These are phyloP conservation scores for Acanthurus tractus DNA, from an alignment of 2,797 vertebrate genomes.

Conservation along the genomic window DNA sequence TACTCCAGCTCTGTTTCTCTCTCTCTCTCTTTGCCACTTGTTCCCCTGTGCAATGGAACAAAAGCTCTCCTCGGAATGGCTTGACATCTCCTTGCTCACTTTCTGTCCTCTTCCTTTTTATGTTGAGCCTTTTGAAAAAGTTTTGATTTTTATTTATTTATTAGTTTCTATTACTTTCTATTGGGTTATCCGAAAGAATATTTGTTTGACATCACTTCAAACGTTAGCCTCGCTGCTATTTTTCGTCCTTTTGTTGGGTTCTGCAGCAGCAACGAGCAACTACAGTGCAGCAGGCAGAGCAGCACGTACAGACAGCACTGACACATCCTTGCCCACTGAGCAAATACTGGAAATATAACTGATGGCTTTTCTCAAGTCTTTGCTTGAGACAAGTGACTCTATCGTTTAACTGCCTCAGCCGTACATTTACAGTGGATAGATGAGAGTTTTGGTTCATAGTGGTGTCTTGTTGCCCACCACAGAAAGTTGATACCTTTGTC, in stretches of 20 bases:
- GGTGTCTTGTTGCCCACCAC: neutral
- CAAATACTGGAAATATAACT: slow-evolving; percentile 74
- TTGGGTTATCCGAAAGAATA: slow-evolving; percentile 62
- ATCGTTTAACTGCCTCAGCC: slow-evolving; percentile 24
- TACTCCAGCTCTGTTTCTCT: slow-evolving; percentile 56
- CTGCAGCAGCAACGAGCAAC: slow-evolving; percentile 38
- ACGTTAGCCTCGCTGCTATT: slow-evolving; percentile 64
- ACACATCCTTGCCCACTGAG: slow-evolving; percentile 77
- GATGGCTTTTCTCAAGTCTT: slow-evolving; percentile 51
- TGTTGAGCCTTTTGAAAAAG: slow-evolving; percentile 63
- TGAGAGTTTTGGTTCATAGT: slow-evolving; percentile 18
- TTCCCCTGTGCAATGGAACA: slow-evolving; percentile 75
- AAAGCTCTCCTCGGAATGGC: slow-evolving; percentile 82
- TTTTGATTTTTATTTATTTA: slow-evolving; percentile 59
- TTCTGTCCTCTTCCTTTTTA: slow-evolving; percentile 73
- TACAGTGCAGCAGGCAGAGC: slow-evolving; percentile 50
- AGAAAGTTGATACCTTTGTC: slow-evolving; percentile 8
- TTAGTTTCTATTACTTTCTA: slow-evolving; percentile 55
- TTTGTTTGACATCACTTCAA: slow-evolving; percentile 71
- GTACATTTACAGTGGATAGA: slow-evolving; percentile 33
- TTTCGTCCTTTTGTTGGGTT: slow-evolving; percentile 48
- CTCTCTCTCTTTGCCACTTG: slow-evolving; percentile 62
- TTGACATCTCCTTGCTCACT: slow-evolving; percentile 82
- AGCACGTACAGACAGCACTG: slow-evolving; percentile 44
- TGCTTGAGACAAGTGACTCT: slow-evolving; percentile 50